Conservation (phyloP, 2,113 vertebrate genomes). For the Zingel zingel region DNA sequence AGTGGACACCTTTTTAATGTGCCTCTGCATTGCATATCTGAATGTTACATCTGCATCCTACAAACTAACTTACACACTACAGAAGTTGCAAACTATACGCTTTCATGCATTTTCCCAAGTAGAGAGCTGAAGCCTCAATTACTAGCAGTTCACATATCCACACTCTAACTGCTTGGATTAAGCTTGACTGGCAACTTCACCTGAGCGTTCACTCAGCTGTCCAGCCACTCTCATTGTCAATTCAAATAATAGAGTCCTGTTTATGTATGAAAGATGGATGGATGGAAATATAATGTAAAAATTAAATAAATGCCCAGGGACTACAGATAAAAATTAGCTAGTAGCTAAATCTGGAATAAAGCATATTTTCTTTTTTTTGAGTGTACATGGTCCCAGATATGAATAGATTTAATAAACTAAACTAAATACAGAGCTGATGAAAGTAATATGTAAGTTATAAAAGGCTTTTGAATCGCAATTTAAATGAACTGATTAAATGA, state of each 20-base stretch:
- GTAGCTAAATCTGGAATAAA: too few species aligned
- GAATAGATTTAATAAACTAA: too few species aligned
- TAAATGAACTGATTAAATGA: not conserved
- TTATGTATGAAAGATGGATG: not conserved
- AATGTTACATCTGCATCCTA: not conserved
- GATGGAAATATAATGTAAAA: too few species aligned
- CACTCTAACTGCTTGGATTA: not conserved
- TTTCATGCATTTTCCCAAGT: not conserved
- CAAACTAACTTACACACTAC: not conserved
- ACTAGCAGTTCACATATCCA: too few species aligned
- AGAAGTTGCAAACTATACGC: not conserved
- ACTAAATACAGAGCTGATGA: not conserved
- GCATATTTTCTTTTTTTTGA: too few species aligned
- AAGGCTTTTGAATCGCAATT: not conserved
- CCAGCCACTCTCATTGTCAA: not conserved
- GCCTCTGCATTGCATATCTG: not conserved
- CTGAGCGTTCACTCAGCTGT: not conserved
- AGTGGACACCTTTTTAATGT: not conserved
- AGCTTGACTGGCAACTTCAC: not conserved
- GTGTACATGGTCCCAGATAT: too few species aligned
- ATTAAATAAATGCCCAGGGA: too few species aligned
- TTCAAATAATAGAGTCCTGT: not conserved
- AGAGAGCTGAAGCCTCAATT: not conserved
- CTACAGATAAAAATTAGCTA: too few species aligned
- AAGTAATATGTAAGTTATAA: not conserved